Evolutionary conservation across 2,113 vertebrate genomes (phyloP), one percentile per base, ranked within the genome.

Genomic region (Thamnophis sirtalis): DNA sequence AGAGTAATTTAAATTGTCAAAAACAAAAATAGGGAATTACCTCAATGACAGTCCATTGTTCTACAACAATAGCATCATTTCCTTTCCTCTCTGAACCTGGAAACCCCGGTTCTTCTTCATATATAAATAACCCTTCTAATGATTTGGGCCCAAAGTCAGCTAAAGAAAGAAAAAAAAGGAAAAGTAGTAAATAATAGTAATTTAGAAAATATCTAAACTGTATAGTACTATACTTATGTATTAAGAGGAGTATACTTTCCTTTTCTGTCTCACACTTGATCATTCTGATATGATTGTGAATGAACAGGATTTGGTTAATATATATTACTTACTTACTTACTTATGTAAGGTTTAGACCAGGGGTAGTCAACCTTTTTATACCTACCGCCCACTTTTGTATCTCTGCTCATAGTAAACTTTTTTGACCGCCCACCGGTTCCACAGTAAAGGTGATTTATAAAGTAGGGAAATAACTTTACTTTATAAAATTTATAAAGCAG

Each of bases 11-110:
- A 53, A 33, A 19, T 7, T 90, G 19, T 87, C 91, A 92, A 96
- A 88, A 84, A 33, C 38, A 88, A 89, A 91, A 95, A 92, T 87
- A 92, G 5, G 5, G 8, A 33, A 95, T 97, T 96, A 99, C 99
- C 98, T 99, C 99, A 91, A 99, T 98, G 93, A 99, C 97, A 0
- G 99, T 99, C 99, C 99, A 99, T 97, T 99, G 99, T 96, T 99
- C 99, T 4, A 99, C 99, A 28, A 99, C 98, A 55, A 99, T 99
- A 89, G 99, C 98, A 96, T 99, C 99, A 88, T 99, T 99, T 97
- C 98, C 98, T 43, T 96, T 97, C 93, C 96, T 97, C 93, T 93
- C 95, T 54, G 96, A 96, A 84, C 97, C 97, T 86, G 97, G 97
- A 92, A 97, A 56, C 33, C 96, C 96, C 91, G 96, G 92, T 89